Base-by-base conservation (phyloP, 1,140 invertebrate species). In the Anthonomus grandis region DNA sequence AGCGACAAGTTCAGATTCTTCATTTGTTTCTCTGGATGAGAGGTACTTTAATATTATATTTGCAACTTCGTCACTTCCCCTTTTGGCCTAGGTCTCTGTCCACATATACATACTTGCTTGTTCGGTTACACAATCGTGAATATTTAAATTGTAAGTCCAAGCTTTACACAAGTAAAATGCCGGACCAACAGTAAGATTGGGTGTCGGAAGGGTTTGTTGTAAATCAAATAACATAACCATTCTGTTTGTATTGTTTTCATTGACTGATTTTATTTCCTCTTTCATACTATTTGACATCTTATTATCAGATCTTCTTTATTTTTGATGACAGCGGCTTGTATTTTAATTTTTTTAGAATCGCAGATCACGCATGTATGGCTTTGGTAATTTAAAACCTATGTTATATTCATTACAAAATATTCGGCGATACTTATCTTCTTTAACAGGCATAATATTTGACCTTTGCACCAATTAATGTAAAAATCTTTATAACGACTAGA, bases 321-420 rank as follows among this genome's bases (percentile, higher is more conserved):
- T n/a, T 31, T 31, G 27, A 8, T n/a, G 27, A n/a, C 27, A 3
- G 3, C 2, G 15, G 39, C 51, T 19, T 42, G 41, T 25, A 17
- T 27, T 23, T n/a, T n/a, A n/a, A n/a, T n/a, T n/a, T n/a, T n/a
- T n/a, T n/a, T n/a, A n/a, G n/a, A n/a, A n/a, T 59, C 46, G 18
- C 57, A 59, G 3, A 45, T 54, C 27, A 22, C n/a, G 38, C 57
- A 53, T 12, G 44, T 59, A 39, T 53, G 41, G 22, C 50, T 55
- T 59, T 53, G 41, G 50, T 17, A 59, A 25, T 31, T 59, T 59
- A 27, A 59, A 59, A 10, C 57, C 57, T 34, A 54, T 59, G 22
- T 59, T 54, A 25, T 45, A 54, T 39, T 59, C 42, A 0, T 37
- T 36, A 22, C 44, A 55, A 37, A 60, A 60, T 23, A 54, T 59